Conservation (phyloP, 1,140 invertebrate genomes). For the Periplaneta americana region DNA sequence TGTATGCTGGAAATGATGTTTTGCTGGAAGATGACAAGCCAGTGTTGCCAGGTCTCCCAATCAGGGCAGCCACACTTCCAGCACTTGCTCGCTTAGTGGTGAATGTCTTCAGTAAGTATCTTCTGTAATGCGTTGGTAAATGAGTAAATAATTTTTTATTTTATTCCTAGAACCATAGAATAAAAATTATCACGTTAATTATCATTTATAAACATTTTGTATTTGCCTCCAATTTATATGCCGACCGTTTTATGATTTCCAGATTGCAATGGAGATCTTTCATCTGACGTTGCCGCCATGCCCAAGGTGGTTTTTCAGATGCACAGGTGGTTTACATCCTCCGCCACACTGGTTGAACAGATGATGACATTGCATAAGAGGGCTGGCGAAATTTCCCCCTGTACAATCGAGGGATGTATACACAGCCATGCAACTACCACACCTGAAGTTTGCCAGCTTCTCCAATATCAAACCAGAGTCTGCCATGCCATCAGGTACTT, state of each 20-base stretch:
- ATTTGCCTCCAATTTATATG: no score
- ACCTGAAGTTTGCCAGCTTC: not conserved
- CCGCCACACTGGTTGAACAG: conserved; percentile 5
- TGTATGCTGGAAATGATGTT: not conserved
- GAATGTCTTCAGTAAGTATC: conserved; percentile 7
- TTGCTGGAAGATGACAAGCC: conserved; percentile 5
- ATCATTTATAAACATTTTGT: no score
- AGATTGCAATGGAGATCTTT: not conserved
- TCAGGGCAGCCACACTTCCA: conserved; percentile 12
- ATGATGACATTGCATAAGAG: not conserved
- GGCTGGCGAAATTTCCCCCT: not conserved
- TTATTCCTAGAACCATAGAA: no score
- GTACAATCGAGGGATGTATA: not conserved
- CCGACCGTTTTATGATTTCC: not conserved
- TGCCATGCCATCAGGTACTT: conserved; percentile 12
- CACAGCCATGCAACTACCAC: not conserved
- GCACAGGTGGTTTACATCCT: conserved; percentile 15
- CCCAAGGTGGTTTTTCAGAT: conserved; percentile 3
- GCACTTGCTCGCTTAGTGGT: conserved; percentile 4
- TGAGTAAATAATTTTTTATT: not conserved
- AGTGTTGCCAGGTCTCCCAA: not conserved
- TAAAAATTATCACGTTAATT: no score
- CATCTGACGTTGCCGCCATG: not conserved
- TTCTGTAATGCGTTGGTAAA: not conserved
- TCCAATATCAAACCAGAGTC: not conserved